phyloP scores from a whole-genome alignment of 2,113 vertebrate genomes.

The human region GRCh38 chr2:24977501-24978000 shows the following conservation, averaged over 20 bases:
- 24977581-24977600: neutral
- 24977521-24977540: neutral
- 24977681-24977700: neutral
- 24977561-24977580: neutral
- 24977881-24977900: neutral
- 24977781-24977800: neutral
- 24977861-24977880: neutral
- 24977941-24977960: neutral
- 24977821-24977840: neutral
- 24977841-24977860: neutral
- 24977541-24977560: neutral
- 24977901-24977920: neutral
- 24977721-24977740: neutral
- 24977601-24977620: neutral
- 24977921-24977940: neutral
- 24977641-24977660: neutral
- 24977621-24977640: neutral
- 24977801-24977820: neutral
- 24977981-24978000: slow-evolving; percentile 8
- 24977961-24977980: neutral
- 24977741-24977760: neutral
- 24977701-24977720: neutral
- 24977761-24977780: neutral
- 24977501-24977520: neutral
- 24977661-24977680: neutral